Evolutionary conservation across 2,888 invertebrate species (phyloP).

Genomic region (Ernsta delagoae): DNA sequence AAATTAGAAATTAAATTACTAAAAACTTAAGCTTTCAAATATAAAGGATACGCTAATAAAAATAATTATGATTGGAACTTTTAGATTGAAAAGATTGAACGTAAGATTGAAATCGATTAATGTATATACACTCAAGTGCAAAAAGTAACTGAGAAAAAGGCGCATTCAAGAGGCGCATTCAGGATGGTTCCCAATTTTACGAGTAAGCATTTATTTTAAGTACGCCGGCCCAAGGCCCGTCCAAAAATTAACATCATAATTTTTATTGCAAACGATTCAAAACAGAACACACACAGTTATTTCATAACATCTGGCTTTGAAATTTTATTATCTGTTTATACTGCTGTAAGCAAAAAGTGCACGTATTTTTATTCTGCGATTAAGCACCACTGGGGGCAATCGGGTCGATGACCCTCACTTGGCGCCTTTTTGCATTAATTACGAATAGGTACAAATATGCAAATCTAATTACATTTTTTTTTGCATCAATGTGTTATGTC

Average conservation of each 20-base stretch:
- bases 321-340: conserved; percentile 38
- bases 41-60: no score
- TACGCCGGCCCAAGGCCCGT: no score
- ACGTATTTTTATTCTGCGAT: conserved; percentile 29
- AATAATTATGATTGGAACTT: no score
- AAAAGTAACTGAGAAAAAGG: no score
- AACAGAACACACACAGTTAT: conserved; percentile 18
- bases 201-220: no score
- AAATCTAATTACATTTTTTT: conserved; percentile 24
- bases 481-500: not conserved
- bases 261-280: not conserved
- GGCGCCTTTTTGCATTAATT: conserved; percentile 18
- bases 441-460: not conserved
- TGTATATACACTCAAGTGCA: no score
- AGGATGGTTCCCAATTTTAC: no score
- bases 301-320: conserved; percentile 32
- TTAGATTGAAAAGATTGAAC: no score
- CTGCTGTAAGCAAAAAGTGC: conserved; percentile 34
- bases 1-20: no score
- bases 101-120: no score
- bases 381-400: conserved; percentile 36
- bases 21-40: no score
- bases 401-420: conserved; percentile 28
- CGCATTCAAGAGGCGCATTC: no score
- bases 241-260: not conserved